Conservation (phyloP, 2,888 invertebrate species). For the Camptogramma bilineatum region DNA sequence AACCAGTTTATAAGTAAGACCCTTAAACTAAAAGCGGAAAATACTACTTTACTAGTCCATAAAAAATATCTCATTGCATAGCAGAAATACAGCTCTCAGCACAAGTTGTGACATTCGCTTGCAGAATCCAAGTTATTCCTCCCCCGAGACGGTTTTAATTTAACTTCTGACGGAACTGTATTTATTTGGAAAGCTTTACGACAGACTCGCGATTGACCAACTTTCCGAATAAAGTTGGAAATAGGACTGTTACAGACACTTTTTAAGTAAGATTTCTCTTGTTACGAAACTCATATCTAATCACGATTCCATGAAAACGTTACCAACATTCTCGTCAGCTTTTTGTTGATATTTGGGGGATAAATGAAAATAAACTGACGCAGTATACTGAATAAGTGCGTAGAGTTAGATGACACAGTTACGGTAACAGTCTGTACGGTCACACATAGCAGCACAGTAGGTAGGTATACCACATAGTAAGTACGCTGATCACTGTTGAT, state of each 20-base stretch:
- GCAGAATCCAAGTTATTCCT: slow-evolving; percentile 23
- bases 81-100: slow-evolving; percentile 1
- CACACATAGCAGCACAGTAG: no score
- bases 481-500: no score
- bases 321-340: neutral
- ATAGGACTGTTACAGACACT: slow-evolving; percentile 19
- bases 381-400: neutral
- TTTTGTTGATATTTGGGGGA: neutral
- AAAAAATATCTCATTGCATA: neutral
- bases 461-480: no score
- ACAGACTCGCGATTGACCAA: slow-evolving; percentile 30
- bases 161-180: slow-evolving; percentile 33
- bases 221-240: slow-evolving; percentile 27
- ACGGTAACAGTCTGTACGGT: no score
- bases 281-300: neutral
- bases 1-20: no score
- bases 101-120: slow-evolving; percentile 23
- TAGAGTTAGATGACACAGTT: neutral
- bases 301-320: neutral
- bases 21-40: neutral
- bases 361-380: neutral
- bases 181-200: slow-evolving; percentile 35
- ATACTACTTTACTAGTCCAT: neutral
- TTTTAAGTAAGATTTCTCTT: slow-evolving; percentile 5
- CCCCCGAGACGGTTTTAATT: slow-evolving; percentile 32